Base-by-base conservation (phyloP, 2,113 vertebrate species). In the Lepus americanus region DNA sequence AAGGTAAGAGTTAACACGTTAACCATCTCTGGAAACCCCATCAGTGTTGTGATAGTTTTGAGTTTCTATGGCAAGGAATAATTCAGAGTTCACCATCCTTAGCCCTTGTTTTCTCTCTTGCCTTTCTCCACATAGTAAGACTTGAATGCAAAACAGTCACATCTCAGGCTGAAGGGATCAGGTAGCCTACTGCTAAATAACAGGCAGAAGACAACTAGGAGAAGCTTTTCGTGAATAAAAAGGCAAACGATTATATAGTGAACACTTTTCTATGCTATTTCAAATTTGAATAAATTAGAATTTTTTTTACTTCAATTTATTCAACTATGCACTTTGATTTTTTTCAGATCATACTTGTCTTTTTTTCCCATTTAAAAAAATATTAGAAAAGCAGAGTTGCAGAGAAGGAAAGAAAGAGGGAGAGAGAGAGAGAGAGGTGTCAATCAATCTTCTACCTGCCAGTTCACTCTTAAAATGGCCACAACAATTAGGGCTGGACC, bases 11-110 rank as follows among this genome's bases (percentile, higher is more conserved):
- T 13, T 16, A 82, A 8, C 72, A 61, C 61, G 36, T 19, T 55
- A 79, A 89, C 17, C 31, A 0, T 81, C 33, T 80, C 49, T 44
- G 0, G 10, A 83, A 27, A 53, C 29, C 11, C 27, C 49, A 27
- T 70, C n/a, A 64, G 1, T 49, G n/a, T 72, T 76, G 0, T n/a
- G 8, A 80, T 87, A 31, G 12, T 88, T 80, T 36, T 73, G 20
- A 78, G 44, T 51, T 63, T 67, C 25, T 87, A 19, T 33, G 23
- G 53, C 44, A 87, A 69, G 12, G 33, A 64, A 25, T 6, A 23
- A 10, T 59, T 29, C 0, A 44, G 14, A 29, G 1, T 64, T 55
- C 61, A 72, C 0, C 20, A 2, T 12, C 9, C 9, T 14, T 0
- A 67, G 5, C 5, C 7, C 4, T 1, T 53, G 6, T 3, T 13